Evolutionary conservation across 2,113 vertebrate genomes (phyloP).

Genomic region (Apteryx mantelli): DNA sequence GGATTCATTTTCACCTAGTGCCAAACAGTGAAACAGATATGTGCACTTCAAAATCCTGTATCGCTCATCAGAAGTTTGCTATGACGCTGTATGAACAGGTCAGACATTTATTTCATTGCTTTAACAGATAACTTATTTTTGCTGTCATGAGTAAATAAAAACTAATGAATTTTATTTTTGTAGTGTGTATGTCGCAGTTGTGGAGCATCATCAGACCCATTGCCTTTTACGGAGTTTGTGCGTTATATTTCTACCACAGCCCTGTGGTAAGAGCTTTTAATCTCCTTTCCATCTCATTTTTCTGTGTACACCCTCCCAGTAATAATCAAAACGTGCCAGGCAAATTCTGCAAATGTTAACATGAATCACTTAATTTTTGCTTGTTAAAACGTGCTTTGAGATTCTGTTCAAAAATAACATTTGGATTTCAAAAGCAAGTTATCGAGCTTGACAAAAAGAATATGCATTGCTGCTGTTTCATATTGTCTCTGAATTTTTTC

Average conservation of each 20-base stretch:
- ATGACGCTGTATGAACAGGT: conserved; percentile 98
- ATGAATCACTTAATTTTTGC: background rate
- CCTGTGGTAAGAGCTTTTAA: conserved; percentile 86
- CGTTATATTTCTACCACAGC: conserved; percentile 97
- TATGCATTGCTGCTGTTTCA: background rate
- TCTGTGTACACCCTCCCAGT: background rate
- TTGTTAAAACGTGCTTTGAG: background rate
- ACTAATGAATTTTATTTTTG: background rate
- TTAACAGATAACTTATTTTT: background rate
- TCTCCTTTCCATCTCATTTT: background rate
- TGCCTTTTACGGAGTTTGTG: conserved; percentile 96
- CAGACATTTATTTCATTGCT: conserved; percentile 25
- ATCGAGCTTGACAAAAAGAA: background rate
- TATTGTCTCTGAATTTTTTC: background rate
- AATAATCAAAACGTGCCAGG: background rate
- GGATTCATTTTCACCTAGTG: conserved; percentile 94
- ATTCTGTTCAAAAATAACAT: background rate
- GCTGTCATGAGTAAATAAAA: background rate
- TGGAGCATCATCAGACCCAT: conserved; percentile 94
- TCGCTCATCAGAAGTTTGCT: conserved; percentile 98
- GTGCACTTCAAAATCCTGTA: conserved; percentile 96
- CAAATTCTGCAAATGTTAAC: background rate
- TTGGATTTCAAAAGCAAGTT: background rate
- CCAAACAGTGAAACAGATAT: conserved; percentile 89
- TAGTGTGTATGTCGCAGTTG: conserved; percentile 96